Evolutionary conservation across 2,113 vertebrate species (phyloP).

Genomic region (Chloroceryle aenea): DNA sequence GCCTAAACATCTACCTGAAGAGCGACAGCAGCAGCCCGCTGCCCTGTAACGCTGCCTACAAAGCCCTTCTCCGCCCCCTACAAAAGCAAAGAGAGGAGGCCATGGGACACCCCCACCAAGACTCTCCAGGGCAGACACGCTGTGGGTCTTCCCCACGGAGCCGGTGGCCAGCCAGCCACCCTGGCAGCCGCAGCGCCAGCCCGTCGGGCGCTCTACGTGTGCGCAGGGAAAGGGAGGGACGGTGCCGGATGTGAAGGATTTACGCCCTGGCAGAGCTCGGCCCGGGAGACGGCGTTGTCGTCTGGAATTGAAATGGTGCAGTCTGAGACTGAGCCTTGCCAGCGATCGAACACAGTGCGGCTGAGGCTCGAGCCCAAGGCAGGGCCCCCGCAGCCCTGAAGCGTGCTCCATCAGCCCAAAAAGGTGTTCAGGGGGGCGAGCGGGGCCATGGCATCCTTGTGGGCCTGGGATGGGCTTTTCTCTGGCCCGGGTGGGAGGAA

Average conservation of each 20-base stretch:
- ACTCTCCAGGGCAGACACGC: neutral
- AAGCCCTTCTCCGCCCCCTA: too few species aligned
- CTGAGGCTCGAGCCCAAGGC: neutral
- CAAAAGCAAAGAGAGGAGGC: neutral
- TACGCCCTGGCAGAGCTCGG: neutral
- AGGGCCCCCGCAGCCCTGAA: neutral
- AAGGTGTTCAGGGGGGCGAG: neutral
- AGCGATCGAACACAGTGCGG: fast-evolving
- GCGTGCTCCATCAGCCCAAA: neutral
- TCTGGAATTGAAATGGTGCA: neutral
- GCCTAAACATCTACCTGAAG: neutral
- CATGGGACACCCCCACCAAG: fast-evolving
- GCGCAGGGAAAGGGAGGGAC: neutral
- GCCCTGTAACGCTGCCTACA: fast-evolving
- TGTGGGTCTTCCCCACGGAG: fast-evolving
- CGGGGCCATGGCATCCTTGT: fast-evolving
- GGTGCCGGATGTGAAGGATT: neutral
- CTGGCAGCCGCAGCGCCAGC: fast-evolving
- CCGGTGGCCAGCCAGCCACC: neutral
- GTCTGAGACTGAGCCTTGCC: neutral
- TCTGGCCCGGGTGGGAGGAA: neutral
- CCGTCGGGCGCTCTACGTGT: neutral
- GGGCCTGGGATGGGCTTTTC: neutral
- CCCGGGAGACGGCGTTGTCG: neutral
- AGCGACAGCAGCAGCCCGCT: neutral